Evolutionary conservation across 2,888 invertebrate genomes (phyloP).

Genomic region (Drosophila testacea): DNA sequence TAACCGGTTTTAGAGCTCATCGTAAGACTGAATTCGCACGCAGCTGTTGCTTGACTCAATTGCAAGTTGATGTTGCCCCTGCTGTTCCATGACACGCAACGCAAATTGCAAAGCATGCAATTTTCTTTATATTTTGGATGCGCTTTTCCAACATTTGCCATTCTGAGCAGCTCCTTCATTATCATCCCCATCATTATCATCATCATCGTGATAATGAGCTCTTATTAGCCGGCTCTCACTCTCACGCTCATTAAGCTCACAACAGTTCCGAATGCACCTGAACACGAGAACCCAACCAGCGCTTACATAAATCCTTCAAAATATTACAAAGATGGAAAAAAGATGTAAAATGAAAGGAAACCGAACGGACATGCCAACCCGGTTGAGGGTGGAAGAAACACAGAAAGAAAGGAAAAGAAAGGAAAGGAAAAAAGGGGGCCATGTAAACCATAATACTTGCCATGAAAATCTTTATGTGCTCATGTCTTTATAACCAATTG

Average conservation of each 20-base stretch:
- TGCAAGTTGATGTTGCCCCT: constrained; percentile 12
- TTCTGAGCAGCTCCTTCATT: constrained; percentile 32
- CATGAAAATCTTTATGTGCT: neutral
- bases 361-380: neutral
- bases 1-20: constrained; percentile 40
- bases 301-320: constrained; percentile 38
- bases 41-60: constrained; percentile 29
- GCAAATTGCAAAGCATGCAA: constrained; percentile 62
- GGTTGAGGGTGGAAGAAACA: neutral
- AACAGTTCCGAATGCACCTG: constrained; percentile 24
- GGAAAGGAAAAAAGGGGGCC: neutral
- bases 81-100: constrained; percentile 29
- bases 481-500: constrained; percentile 5
- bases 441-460: constrained; percentile 7
- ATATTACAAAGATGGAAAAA: constrained; percentile 17
- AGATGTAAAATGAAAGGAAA: constrained; percentile 5
- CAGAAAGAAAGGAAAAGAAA: neutral
- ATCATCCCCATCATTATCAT: constrained; percentile 12
- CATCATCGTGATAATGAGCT: constrained; percentile 25
- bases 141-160: constrained; percentile 40
- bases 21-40: constrained; percentile 32
- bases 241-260: constrained; percentile 24
- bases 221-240: constrained; percentile 45
- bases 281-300: constrained; percentile 16
- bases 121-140: constrained; percentile 51